These are phyloP conservation scores for Timema podura DNA, from an alignment of 2,888 invertebrate species.

Conservation along the genomic window DNA sequence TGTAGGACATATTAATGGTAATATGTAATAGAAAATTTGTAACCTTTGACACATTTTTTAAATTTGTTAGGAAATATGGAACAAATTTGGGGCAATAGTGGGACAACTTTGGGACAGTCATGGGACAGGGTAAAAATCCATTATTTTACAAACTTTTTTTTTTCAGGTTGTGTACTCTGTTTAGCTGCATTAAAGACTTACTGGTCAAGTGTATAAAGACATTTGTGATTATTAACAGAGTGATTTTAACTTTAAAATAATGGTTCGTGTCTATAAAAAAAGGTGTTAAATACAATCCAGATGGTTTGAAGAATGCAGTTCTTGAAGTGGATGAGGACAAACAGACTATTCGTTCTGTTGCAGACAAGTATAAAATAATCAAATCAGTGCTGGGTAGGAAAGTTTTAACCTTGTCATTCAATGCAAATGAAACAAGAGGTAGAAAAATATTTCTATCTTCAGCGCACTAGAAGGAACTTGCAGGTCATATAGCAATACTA, in stretches of 20 bases:
- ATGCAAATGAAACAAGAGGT: background rate
- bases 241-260: background rate
- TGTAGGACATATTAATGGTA: too few relatives aligned
- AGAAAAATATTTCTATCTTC: background rate
- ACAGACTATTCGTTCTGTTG: background rate
- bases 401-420: background rate
- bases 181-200: too few relatives aligned
- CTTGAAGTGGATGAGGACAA: background rate
- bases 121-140: too few relatives aligned
- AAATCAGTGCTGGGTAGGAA: background rate
- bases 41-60: too few relatives aligned
- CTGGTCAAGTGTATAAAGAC: too few relatives aligned
- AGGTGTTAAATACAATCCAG: background rate
- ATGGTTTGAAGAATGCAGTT: background rate
- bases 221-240: too few relatives aligned
- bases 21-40: too few relatives aligned
- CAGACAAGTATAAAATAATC: background rate
- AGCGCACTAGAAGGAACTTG: background rate
- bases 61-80: too few relatives aligned
- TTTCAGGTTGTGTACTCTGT: too few relatives aligned
- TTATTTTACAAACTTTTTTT: too few relatives aligned
- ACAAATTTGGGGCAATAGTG: background rate
- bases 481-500: background rate
- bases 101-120: constrained; percentile 8
- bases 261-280: background rate